Conservation (phyloP, 2,113 vertebrate species). For the Bubalus kerabau region DNA sequence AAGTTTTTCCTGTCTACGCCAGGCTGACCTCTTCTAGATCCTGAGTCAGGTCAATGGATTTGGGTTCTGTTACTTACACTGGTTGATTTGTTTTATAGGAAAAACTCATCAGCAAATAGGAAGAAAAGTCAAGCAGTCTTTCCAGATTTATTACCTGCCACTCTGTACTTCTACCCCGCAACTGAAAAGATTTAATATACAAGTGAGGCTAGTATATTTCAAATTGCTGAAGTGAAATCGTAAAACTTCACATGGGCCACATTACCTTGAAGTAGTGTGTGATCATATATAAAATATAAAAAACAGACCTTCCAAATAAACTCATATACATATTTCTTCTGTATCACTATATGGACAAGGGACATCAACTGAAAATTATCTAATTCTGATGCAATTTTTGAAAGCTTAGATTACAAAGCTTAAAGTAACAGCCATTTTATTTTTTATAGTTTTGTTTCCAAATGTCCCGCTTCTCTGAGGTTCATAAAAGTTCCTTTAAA, state of each 20-base stretch:
- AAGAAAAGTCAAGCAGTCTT: not conserved
- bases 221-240: not conserved
- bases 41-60: not conserved
- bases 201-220: not conserved
- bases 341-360: not conserved
- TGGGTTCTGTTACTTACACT: not conserved
- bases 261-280: not conserved
- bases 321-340: not conserved
- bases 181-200: not conserved
- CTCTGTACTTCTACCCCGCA: not conserved
- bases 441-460: constrained; percentile 17
- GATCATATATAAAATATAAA: not conserved
- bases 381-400: not conserved
- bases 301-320: not conserved
- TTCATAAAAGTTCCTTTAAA: not conserved
- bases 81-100: not conserved
- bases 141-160: not conserved
- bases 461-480: not conserved
- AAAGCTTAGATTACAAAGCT: not conserved
- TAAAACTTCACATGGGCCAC: not conserved
- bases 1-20: not conserved
- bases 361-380: not conserved
- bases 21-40: not conserved
- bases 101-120: not conserved
- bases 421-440: not conserved